phyloP scores from a whole-genome alignment of 2,888 invertebrate genomes.

The Blastobasis adustella region DNA sequence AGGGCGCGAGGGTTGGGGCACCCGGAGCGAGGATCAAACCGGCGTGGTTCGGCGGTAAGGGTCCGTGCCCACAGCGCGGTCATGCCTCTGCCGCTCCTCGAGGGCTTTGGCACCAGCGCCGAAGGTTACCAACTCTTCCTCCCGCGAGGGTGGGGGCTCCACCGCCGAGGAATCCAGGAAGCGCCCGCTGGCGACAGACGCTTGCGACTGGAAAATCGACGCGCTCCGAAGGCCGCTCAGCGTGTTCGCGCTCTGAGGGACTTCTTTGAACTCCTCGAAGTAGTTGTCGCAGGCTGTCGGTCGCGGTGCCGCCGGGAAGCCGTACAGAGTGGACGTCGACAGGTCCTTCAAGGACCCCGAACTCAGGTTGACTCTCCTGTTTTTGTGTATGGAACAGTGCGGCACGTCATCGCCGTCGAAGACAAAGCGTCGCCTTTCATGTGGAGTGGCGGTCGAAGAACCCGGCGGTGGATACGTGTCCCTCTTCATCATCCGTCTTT shows the following conservation, averaged over 20 bases:
- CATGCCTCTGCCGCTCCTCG: constrained; percentile 44
- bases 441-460: constrained; percentile 63
- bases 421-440: constrained; percentile 76
- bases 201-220: constrained; percentile 68
- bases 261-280: constrained; percentile 72
- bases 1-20: constrained; percentile 21
- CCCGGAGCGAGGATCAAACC: constrained; percentile 57
- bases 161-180: constrained; percentile 80
- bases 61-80: constrained; percentile 70
- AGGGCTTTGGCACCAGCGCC: constrained; percentile 73
- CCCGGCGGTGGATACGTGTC: constrained; percentile 61
- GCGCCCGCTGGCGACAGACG: constrained; percentile 79
- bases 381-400: constrained; percentile 76
- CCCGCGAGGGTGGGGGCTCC: constrained; percentile 77
- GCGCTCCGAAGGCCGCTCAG: constrained; percentile 63
- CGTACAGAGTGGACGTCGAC: constrained; percentile 73
- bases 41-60: constrained; percentile 76
- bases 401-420: constrained; percentile 76
- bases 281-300: constrained; percentile 77
- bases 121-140: constrained; percentile 82
- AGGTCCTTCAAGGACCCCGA: constrained; percentile 76
- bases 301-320: constrained; percentile 78
- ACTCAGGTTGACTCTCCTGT: constrained; percentile 63
- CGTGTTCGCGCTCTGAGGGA: constrained; percentile 69
- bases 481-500: constrained; percentile 64